Conservation (phyloP, 1,140 invertebrate species). For the Drosophila watanabei region DNA sequence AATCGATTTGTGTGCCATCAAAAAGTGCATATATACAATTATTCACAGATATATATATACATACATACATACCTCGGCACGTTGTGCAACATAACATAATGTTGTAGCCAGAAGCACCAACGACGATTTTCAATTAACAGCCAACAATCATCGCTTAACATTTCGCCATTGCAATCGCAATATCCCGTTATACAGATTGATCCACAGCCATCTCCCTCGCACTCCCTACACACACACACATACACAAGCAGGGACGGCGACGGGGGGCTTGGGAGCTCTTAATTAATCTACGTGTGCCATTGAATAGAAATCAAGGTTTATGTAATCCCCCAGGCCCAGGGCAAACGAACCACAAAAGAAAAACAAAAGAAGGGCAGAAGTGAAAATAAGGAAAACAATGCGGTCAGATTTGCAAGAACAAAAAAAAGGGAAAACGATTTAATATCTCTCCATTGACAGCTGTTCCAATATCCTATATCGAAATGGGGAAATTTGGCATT, state of each 20-base stretch:
- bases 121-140: constrained; percentile 71
- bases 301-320: constrained; percentile 54
- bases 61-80: neutral
- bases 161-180: constrained; percentile 51
- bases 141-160: constrained; percentile 54
- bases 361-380: constrained; percentile 3
- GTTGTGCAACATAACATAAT: constrained; percentile 81
- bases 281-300: constrained; percentile 56
- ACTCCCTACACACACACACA: neutral
- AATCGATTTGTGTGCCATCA: constrained; percentile 83
- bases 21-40: constrained; percentile 68
- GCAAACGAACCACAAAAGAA: constrained; percentile 13
- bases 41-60: neutral
- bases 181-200: constrained; percentile 59
- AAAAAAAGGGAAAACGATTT: neutral
- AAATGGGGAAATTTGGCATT: constrained; percentile 1
- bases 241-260: neutral
- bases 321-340: constrained; percentile 40
- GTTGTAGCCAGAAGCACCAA: constrained; percentile 32
- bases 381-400: constrained; percentile 11
- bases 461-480: constrained; percentile 21
- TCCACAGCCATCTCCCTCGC: constrained; percentile 31
- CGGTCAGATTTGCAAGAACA: constrained; percentile 6
- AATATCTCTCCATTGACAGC: constrained; percentile 16
- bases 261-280: constrained; percentile 16